Base-by-base conservation (phyloP, 2,888 invertebrate genomes). In the Phasia obesa region DNA sequence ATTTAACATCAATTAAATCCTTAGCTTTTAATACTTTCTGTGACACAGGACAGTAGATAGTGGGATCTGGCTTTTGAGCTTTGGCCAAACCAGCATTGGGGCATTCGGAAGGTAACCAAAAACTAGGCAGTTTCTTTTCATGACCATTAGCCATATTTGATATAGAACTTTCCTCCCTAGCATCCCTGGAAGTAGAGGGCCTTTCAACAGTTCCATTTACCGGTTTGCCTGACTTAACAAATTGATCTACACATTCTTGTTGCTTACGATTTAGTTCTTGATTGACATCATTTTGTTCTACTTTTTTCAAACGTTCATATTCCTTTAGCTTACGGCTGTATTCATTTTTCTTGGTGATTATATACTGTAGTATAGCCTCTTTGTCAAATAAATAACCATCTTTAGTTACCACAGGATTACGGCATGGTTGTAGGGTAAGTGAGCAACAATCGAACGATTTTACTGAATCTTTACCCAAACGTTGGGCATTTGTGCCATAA, bases 361-460 rank as follows among this genome's bases (percentile, higher is more conserved):
- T 96, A 87, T 99, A 99, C 89, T 98, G 96, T 2, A 99, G 92
- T 87, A 99, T 97, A 2, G 98, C 96, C 93, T 99, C 98, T 89
- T 99, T 98, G 89, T 99, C 99, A 90, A 97, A 99, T 13, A 99
- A 92, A 90, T 95, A 97, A 0, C 99, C 99, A 88, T 99, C 97
- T 90, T 94, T 94, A 13, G 97, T 97, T 44, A 99, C 93, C 1
- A 99, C 97, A 31, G 99, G 98, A 91, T 97, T 95, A 87, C 96
- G 94, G 89, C 99, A 99, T 0, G 99, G 99, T 89, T 99, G 99
- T 79, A 99, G 92, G 1, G 98, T 98, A 73, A 99, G 92, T 82
- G 97, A 98, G 91, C 99, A 99, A 90, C 98, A 98, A 91, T 99
- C 99, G 90, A 99, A 99, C 89, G 96, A 97, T 92, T 97, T 96